Conservation (phyloP, 2,113 vertebrate genomes). For the Ptyas mucosa region DNA sequence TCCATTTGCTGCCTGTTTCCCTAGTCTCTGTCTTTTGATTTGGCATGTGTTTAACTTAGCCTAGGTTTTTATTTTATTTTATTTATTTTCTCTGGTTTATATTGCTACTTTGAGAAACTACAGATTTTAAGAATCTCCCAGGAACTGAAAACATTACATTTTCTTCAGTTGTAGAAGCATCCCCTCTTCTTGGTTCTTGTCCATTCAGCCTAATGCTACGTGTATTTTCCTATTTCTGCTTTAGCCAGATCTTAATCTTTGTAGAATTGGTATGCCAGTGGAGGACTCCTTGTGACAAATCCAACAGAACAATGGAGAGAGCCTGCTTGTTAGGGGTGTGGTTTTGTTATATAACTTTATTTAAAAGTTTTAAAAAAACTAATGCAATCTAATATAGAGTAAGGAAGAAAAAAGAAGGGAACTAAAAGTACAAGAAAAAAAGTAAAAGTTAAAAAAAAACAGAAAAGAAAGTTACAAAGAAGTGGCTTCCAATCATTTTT, state of each 20-base stretch:
- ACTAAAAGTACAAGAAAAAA: background rate
- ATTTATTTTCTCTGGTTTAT: background rate
- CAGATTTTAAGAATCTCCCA: background rate
- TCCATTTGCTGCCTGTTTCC: background rate
- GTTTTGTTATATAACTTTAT: background rate
- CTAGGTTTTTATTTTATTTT: background rate
- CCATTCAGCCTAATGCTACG: background rate
- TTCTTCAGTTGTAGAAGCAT: background rate
- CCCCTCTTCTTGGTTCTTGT: background rate
- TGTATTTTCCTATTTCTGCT: background rate
- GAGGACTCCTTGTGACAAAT: background rate
- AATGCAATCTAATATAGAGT: background rate
- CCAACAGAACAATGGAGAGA: background rate
- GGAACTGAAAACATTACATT: background rate
- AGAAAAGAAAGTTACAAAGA: background rate
- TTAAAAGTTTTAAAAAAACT: background rate
- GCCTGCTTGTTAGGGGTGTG: background rate
- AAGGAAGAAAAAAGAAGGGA: background rate
- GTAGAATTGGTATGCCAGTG: background rate
- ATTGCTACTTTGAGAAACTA: background rate
- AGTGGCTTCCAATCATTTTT: background rate
- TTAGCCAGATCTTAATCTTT: background rate
- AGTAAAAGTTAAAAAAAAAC: background rate
- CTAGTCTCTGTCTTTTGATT: background rate
- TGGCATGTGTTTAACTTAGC: background rate